Evolutionary conservation across 2,113 vertebrate genomes (phyloP), one percentile per base, ranked within the genome.

Genomic region (Protobothrops flavoviridis): DNA sequence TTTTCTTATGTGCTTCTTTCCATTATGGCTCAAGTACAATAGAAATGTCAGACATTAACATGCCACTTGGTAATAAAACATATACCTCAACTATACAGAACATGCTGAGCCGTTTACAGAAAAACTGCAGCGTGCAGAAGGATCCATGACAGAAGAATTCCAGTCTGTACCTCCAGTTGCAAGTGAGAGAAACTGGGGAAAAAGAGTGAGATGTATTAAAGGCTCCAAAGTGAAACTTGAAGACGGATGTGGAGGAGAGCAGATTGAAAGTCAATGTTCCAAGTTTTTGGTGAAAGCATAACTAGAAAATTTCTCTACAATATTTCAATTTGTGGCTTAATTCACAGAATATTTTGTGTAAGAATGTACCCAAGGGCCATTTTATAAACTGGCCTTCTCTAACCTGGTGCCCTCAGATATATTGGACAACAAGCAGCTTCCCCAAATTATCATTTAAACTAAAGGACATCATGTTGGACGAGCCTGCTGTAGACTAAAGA

Each of bases 21-120:
- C 95, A 94, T 95, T 95, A 95, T 95, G 95, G 96, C 95, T 96
- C 95, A 95, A 94, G 92, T 96, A 97, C 95, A 97, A 94, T 85
- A 92, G 94, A 92, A 95, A 96, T 96, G 0, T 74, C 93, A 96
- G 95, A 97, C 94, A 95, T 95, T 92, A 96, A 96, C 97, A 97
- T 97, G 97, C 97, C 96, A 95, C 88, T 96, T 94, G 93, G 95
- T 92, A 92, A 94, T 92, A 91, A 95, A 96, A 96, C 96, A 96
- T 96, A 97, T 95, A 96, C 89, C 94, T 96, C 95, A 95, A 94
- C 69, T 91, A 91, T 91, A 94, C 88, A 91, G 93, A 95, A 92
- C 94, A 91, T 92, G 95, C 95, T 92, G 94, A 15, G 0, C 85
- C 92, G 94, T 94, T 95, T 89, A 87, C 39, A 94, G 92, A 94